Percentiles rank a stretch among this genome's conserved stretches.
Conservation (phyloP, 2,888 invertebrate species). For the Lasiommata megera region DNA sequence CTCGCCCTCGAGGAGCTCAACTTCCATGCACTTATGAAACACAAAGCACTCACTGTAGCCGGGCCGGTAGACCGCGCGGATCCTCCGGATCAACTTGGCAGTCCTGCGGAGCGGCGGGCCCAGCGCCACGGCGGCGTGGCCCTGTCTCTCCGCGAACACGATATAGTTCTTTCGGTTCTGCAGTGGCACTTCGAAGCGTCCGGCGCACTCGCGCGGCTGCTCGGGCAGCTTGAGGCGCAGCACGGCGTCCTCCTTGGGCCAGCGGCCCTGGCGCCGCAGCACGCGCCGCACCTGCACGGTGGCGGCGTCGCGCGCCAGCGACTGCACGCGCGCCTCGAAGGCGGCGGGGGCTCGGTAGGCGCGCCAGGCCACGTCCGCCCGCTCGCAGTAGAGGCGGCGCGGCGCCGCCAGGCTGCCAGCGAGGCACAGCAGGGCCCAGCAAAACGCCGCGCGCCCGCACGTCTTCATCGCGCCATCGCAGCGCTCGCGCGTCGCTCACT, state of each 20-base stretch:
- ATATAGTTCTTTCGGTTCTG: slow-evolving; percentile 71
- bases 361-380: slow-evolving; percentile 78
- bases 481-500: slow-evolving; percentile 47
- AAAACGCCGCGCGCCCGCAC: slow-evolving; percentile 74
- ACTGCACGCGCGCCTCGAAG: slow-evolving; percentile 75
- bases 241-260: slow-evolving; percentile 66
- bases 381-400: slow-evolving; percentile 76
- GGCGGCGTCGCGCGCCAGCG: slow-evolving; percentile 66
- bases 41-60: slow-evolving; percentile 76
- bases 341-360: slow-evolving; percentile 76
- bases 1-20: slow-evolving; percentile 35
- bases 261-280: slow-evolving; percentile 66
- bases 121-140: slow-evolving; percentile 70
- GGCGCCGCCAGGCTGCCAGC: slow-evolving; percentile 49
- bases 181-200: slow-evolving; percentile 73
- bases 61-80: slow-evolving; percentile 73
- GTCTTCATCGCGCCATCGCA: slow-evolving; percentile 78
- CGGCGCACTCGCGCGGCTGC: slow-evolving; percentile 60
- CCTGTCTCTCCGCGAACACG: slow-evolving; percentile 73
- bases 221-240: slow-evolving; percentile 58
- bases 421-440: slow-evolving; percentile 71
- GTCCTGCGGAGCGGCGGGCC: slow-evolving; percentile 73
- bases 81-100: slow-evolving; percentile 65
- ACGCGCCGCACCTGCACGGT: slow-evolving; percentile 70
- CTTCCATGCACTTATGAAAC: slow-evolving; percentile 48